Base-by-base conservation (phyloP, 2,113 vertebrate genomes). In the Sinosuthora webbiana region DNA sequence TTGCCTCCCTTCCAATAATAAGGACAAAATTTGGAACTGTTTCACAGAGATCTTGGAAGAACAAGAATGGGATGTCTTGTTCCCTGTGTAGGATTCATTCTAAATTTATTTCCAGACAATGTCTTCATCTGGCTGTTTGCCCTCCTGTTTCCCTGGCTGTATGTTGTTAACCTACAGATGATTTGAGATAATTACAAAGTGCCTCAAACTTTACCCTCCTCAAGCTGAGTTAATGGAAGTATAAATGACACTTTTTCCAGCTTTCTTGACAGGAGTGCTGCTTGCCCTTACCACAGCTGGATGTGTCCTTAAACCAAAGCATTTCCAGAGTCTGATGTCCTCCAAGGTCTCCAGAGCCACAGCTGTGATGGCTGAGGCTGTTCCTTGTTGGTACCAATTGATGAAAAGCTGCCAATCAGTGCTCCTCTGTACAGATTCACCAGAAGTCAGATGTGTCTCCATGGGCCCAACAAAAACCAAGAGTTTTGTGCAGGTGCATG, bases 381-480 rank as follows among this genome's bases (percentile, higher is more conserved):
- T 23, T 69, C 28, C 59, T 53, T 47, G 33, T 37, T 70, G 55
- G 31, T 33, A 28, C 41, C 55, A 53, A 68, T 4, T 31, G 23
- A 39, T 33, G 35, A 30, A 77, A 69, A 74, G 28, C n/a, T 1
- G 0, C 20, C 28, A 5, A 6, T 23, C 14, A 1, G 30, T 37
- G 31, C 33, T 45, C 4, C 2, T 3, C 28, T 41, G 13, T 15
- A 19, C 21, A 74, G n/a, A 42, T 1, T 2, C 44, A 37, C n/a
- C 55, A 50, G 19, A 28, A 44, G 17, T 24, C 3, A 3, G 27
- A n/a, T 3, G 4, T 52, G 31, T 24, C 16, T 60, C 45, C 2
- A 2, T 6, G 12, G 52, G 13, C 53, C 41, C 71, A 28, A 24
- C 0, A 4, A 79, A 71, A 78, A 37, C 4, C 0, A 0, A 9